Evolutionary conservation across 2,888 invertebrate genomes (phyloP).

Genomic region (Sesia bembeciformis): DNA sequence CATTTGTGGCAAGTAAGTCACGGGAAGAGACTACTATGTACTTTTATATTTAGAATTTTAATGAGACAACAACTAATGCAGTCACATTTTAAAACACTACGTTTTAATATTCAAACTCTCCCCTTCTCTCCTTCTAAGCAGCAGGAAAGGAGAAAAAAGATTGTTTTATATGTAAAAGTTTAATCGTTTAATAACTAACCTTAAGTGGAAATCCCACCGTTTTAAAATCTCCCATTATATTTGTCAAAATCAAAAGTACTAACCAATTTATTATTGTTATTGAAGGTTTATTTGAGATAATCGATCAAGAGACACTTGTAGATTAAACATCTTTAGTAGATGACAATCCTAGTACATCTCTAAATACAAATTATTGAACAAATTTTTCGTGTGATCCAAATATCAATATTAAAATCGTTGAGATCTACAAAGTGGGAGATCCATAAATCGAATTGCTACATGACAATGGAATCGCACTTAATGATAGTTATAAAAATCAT

Average conservation of each 20-base stretch:
- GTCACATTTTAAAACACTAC: slow-evolving; percentile 29
- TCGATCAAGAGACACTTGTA: no score
- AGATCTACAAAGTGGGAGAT: slow-evolving; percentile 34
- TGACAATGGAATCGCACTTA: slow-evolving; percentile 70
- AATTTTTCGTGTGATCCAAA: no score
- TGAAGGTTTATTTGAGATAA: no score
- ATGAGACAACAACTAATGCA: slow-evolving; percentile 43
- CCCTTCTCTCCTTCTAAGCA: slow-evolving; percentile 67
- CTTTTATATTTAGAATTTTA: slow-evolving; percentile 59
- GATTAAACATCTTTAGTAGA: no score
- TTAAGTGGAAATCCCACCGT: slow-evolving; percentile 20
- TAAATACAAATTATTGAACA: no score
- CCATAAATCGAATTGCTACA: slow-evolving; percentile 60
- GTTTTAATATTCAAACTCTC: slow-evolving; percentile 48
- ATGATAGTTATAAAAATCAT: slow-evolving; percentile 67
- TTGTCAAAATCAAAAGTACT: no score
- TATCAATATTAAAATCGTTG: no score
- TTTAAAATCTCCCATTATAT: not conserved
- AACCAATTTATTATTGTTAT: no score
- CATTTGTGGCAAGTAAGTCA: slow-evolving; percentile 1
- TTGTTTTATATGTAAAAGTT: slow-evolving; percentile 23
- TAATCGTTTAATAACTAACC: slow-evolving; percentile 19
- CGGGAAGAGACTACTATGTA: slow-evolving; percentile 15
- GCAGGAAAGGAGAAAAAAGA: slow-evolving; percentile 62
- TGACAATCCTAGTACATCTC: no score